Percentiles rank a stretch among this genome's conserved stretches.
Conservation (phyloP, 2,797 vertebrate genomes). For the Coracias cyanogaster region DNA sequence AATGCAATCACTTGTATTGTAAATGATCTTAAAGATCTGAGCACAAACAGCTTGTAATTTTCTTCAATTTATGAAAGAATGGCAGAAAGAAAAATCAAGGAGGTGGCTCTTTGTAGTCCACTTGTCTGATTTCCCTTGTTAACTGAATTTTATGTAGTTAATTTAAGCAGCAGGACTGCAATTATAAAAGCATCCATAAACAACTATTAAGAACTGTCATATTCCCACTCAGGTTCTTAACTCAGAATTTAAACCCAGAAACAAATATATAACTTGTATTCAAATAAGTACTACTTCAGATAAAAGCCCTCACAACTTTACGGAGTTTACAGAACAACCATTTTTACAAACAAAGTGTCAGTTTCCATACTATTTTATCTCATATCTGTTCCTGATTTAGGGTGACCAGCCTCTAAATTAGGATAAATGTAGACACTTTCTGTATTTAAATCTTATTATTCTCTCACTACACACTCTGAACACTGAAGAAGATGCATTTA, state of each 20-base stretch:
- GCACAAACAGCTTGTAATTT: slow-evolving; percentile 17
- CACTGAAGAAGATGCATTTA: background rate
- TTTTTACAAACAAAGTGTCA: background rate
- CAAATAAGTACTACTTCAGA: background rate
- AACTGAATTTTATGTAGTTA: background rate
- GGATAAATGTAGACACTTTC: slow-evolving; percentile 22
- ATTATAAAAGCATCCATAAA: background rate
- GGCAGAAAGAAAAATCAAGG: slow-evolving; percentile 2
- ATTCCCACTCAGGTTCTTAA: background rate
- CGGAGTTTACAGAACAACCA: background rate
- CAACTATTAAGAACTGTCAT: background rate
- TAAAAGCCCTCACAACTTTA: background rate
- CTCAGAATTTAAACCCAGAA: background rate
- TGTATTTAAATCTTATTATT: slow-evolving; percentile 1
- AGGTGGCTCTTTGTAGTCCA: background rate
- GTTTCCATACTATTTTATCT: background rate
- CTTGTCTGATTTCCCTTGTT: background rate
- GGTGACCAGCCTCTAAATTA: background rate
- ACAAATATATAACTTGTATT: background rate
- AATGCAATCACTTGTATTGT: background rate
- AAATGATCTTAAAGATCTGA: slow-evolving; percentile 28
- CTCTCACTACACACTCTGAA: background rate
- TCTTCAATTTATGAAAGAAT: slow-evolving; percentile 43
- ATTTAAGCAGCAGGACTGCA: slow-evolving; percentile 37
- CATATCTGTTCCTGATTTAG: background rate